Evolutionary conservation across 2,797 vertebrate genomes (phyloP).

Genomic region (Cirrhinus mrigala): DNA sequence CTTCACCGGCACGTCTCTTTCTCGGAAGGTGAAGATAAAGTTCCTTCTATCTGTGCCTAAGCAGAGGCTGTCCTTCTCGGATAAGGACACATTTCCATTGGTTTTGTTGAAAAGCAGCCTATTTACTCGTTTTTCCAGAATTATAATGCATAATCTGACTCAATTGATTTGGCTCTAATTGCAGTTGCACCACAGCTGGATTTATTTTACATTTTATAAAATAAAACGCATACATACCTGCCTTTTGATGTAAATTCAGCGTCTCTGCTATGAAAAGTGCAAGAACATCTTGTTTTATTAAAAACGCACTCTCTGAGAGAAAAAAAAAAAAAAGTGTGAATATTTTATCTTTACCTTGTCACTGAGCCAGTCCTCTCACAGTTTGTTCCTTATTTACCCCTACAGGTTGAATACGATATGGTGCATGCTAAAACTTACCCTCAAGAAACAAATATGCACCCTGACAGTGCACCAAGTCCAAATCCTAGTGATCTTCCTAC

Average conservation of each 20-base stretch:
- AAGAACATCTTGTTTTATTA: background rate
- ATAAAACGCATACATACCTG: background rate
- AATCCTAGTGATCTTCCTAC: background rate
- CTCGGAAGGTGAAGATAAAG: constrained; percentile 47
- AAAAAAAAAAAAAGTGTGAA: background rate
- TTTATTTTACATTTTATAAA: background rate
- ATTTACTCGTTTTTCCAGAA: background rate
- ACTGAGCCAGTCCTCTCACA: background rate
- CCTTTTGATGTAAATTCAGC: background rate
- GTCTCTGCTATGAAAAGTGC: background rate
- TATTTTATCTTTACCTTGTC: background rate
- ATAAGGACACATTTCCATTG: constrained; percentile 16
- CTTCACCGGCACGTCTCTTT: constrained; percentile 3
- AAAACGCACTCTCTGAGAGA: background rate
- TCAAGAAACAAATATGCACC: background rate
- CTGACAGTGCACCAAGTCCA: background rate
- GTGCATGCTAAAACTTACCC: background rate
- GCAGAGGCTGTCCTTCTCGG: constrained; percentile 25
- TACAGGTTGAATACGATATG: background rate
- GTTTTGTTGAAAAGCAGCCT: constrained; percentile 24
- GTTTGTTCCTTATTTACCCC: background rate
- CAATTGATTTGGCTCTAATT: constrained; percentile 3
- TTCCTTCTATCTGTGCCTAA: constrained; percentile 36
- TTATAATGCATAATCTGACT: background rate
- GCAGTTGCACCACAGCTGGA: background rate